Conservation (phyloP, 30 jellyfish, hydroid and myxozoan genomes). For the Cassiopea xamachana region DNA sequence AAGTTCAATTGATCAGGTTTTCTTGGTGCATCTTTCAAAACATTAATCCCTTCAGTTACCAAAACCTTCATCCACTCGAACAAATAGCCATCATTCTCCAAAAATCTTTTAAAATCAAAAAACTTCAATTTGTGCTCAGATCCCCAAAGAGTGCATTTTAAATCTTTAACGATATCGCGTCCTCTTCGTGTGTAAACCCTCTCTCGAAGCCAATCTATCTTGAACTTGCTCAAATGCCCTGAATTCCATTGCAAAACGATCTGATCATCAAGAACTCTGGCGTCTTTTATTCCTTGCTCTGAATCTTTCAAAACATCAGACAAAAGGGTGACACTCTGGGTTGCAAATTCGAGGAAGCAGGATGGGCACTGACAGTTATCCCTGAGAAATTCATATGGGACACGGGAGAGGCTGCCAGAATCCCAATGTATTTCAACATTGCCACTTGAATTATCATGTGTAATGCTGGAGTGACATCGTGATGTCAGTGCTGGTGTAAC, state of each 20-base stretch:
- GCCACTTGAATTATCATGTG: neutral
- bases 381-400: constrained; percentile 74
- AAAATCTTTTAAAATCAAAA: constrained; percentile 9
- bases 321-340: constrained; percentile 59
- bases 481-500: neutral
- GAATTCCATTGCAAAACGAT: constrained; percentile 28
- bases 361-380: constrained; percentile 87
- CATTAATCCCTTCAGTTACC: constrained; percentile 47
- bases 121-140: constrained; percentile 32
- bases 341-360: constrained; percentile 69
- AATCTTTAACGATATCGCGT: constrained; percentile 1
- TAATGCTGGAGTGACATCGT: neutral
- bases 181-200: neutral
- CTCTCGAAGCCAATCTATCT: constrained; percentile 30
- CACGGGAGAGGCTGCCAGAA: constrained; percentile 10
- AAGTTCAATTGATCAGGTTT: constrained; percentile 48
- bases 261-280: neutral
- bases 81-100: constrained; percentile 6
- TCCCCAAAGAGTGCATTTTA: constrained; percentile 21
- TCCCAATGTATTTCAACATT: constrained; percentile 44
- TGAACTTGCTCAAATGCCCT: constrained; percentile 54
- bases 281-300: constrained; percentile 5
- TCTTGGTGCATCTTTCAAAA: constrained; percentile 25
- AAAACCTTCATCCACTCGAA: constrained; percentile 43
- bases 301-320: constrained; percentile 47